Conservation (phyloP, 2,888 invertebrate species). For the Panopea generosa region DNA sequence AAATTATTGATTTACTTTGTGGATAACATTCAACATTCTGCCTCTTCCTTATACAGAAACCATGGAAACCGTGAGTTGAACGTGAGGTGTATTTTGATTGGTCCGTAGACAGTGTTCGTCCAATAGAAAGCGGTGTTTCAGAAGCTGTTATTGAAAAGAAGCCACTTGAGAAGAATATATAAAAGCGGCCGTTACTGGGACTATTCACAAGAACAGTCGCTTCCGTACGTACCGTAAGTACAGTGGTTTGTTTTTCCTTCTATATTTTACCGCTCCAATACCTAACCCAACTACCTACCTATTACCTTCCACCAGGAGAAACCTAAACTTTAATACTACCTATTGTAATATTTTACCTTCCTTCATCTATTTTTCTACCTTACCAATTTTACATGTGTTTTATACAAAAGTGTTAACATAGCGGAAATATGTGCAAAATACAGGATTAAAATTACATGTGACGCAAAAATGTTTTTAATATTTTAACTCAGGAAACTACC, state of each 20-base stretch:
- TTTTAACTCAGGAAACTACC: too few relatives aligned
- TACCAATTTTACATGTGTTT: too few relatives aligned
- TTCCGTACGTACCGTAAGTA: slow-evolving; percentile 46
- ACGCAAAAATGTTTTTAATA: too few relatives aligned
- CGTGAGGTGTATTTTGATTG: slow-evolving; percentile 9
- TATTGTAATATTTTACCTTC: too few relatives aligned
- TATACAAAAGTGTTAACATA: too few relatives aligned
- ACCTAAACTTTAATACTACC: too few relatives aligned
- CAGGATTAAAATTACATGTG: too few relatives aligned
- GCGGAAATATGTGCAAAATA: too few relatives aligned
- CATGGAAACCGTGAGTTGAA: neutral
- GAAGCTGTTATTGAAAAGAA: too few relatives aligned
- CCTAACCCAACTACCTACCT: neutral
- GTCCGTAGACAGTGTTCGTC: slow-evolving; percentile 5
- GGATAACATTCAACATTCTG: too few relatives aligned
- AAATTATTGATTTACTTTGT: too few relatives aligned
- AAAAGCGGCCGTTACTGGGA: neutral
- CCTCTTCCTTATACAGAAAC: slow-evolving; percentile 6
- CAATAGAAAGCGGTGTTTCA: slow-evolving; percentile 20
- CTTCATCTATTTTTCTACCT: too few relatives aligned
- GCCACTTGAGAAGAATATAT: neutral
- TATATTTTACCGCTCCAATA: slow-evolving; percentile 1
- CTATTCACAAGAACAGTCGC: slow-evolving; percentile 25
- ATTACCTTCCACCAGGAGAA: neutral
- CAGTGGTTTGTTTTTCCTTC: slow-evolving; percentile 17